A percentile compares a stretch with the other conserved stretches of the same genome.
phyloP scores from a whole-genome alignment of 92 coral and sea anemone species.

The Siderastrea siderea region DNA sequence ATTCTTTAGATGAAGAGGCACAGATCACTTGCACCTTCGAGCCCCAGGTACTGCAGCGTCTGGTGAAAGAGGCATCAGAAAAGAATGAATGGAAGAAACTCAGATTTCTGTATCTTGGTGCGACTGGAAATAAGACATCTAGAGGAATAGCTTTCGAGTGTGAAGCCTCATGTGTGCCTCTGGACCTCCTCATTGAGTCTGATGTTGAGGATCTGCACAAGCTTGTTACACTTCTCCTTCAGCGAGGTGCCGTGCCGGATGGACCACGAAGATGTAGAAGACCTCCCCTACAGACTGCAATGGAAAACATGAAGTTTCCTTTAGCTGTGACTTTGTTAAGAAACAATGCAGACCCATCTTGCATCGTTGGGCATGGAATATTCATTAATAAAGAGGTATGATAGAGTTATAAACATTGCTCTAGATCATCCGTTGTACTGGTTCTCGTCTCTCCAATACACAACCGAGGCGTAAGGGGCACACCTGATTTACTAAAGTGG shows the following conservation, averaged over 20 bases:
- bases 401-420: conserved; percentile 22
- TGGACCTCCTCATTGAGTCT: conserved; percentile 65
- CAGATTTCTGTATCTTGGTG: conserved; percentile 79
- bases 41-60: conserved; percentile 39
- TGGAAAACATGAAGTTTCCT: conserved; percentile 57
- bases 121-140: conserved; percentile 46
- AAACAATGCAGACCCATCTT: conserved; percentile 70
- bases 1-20: conserved; percentile 80
- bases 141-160: conserved; percentile 83
- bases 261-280: background rate
- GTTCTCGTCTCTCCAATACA: background rate
- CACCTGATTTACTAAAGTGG: too few species aligned
- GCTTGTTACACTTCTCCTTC: conserved; percentile 57
- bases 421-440: background rate
- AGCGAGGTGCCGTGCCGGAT: conserved; percentile 25
- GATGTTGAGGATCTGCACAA: conserved; percentile 26
- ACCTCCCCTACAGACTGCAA: conserved; percentile 61
- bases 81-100: conserved; percentile 82
- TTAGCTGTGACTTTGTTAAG: conserved; percentile 68
- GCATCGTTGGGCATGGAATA: conserved; percentile 49
- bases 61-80: conserved; percentile 60
- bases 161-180: conserved; percentile 75
- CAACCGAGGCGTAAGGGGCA: too few species aligned
- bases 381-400: conserved; percentile 50
- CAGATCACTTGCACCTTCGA: conserved; percentile 68